These are phyloP conservation scores for Cheilosia impressa DNA, from an alignment of 2,888 invertebrate genomes.

Conservation along the genomic window DNA sequence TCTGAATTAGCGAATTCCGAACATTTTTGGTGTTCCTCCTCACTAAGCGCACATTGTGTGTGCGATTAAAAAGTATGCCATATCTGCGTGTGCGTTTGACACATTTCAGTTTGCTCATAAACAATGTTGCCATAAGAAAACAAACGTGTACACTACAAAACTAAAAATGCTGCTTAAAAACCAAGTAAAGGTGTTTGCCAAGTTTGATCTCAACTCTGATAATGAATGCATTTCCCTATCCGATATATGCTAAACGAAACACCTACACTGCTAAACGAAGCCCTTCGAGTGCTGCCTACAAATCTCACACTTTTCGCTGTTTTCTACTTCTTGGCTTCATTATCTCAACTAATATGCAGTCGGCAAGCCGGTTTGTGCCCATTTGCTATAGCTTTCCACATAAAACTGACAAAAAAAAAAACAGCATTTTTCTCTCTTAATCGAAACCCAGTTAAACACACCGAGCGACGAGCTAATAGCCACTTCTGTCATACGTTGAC, in stretches of 20 bases:
- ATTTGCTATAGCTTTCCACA: slow-evolving; percentile 6
- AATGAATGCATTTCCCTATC: neutral
- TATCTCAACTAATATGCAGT: neutral
- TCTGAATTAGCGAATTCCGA: no score
- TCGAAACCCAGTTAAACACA: slow-evolving; percentile 44
- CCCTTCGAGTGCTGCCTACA: neutral
- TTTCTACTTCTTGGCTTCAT: slow-evolving; percentile 38
- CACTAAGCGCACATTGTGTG: no score
- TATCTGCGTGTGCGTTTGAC: no score
- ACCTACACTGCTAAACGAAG: slow-evolving; percentile 1
- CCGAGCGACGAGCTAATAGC: slow-evolving; percentile 31
- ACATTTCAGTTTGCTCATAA: no score
- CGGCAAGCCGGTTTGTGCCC: slow-evolving; percentile 16
- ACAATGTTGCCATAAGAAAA: no score
- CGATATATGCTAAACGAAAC: neutral
- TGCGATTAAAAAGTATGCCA: no score
- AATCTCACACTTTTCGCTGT: slow-evolving; percentile 50
- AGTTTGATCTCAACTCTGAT: no score
- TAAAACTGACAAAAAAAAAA: neutral
- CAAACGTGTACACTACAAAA: no score
- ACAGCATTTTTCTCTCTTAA: slow-evolving; percentile 43
- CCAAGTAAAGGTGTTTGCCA: no score
- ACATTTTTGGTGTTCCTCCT: no score
- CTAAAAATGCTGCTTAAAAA: no score
- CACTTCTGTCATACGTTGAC: slow-evolving; percentile 45